Percentiles rank a stretch among this genome's conserved stretches.
Evolutionary conservation across 2,797 vertebrate genomes (phyloP).

Genomic region (Sebastolobus altivelis): DNA sequence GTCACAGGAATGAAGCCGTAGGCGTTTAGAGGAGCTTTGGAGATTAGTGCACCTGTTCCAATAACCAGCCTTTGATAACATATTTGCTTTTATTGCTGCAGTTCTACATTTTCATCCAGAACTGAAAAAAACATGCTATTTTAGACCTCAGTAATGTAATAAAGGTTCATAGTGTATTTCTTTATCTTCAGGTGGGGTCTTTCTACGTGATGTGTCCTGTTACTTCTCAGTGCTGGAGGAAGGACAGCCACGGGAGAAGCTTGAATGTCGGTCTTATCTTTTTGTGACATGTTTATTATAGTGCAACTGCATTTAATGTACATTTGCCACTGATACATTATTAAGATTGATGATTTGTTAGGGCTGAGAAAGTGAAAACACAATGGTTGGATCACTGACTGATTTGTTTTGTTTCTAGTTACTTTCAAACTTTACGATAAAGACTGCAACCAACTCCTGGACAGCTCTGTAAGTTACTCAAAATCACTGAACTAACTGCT

Average conservation of each 20-base stretch:
- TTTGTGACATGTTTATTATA: not conserved
- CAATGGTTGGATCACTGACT: slow-evolving; percentile 6
- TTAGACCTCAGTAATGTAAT: not conserved
- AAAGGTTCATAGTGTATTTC: slow-evolving; percentile 4
- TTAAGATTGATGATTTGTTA: not conserved
- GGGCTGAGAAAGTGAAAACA: not conserved
- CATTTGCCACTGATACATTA: not conserved
- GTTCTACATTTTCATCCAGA: not conserved
- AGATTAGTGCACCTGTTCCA: slow-evolving; percentile 41
- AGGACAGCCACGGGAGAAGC: slow-evolving; percentile 90
- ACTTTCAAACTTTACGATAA: slow-evolving; percentile 94
- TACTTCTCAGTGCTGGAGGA: slow-evolving; percentile 95
- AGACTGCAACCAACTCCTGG: slow-evolving; percentile 91
- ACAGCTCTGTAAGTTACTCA: slow-evolving; percentile 88
- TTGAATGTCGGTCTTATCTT: slow-evolving; percentile 88
- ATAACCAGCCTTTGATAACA: not conserved
- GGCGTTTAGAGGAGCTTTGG: slow-evolving; percentile 1
- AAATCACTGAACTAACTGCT: not conserved
- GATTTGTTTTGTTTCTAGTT: slow-evolving; percentile 79
- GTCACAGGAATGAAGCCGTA: slow-evolving; percentile 19
- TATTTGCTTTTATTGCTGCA: slow-evolving; percentile 9
- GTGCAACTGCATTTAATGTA: not conserved
- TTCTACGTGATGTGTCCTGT: slow-evolving; percentile 91
- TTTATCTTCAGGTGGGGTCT: slow-evolving; percentile 79
- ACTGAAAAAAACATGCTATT: not conserved